Conservation (phyloP, 2,113 vertebrate genomes). For the Chionodraco myersi region DNA sequence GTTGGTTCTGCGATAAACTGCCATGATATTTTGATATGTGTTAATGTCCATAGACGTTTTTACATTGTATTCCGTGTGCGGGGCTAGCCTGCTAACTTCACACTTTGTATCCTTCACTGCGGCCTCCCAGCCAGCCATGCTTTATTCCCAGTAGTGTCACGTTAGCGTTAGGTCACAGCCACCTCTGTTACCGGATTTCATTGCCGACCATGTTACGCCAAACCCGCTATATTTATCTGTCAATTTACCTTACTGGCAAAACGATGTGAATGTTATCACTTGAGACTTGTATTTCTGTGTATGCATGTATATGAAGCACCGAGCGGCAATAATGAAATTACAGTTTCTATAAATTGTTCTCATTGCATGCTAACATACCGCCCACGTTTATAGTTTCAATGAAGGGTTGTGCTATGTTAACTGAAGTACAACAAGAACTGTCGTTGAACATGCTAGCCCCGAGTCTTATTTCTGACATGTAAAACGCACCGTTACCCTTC, state of each 20-base stretch:
- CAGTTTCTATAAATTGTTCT: background rate
- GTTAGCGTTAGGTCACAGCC: slow-evolving; percentile 51
- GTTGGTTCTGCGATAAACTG: slow-evolving; percentile 12
- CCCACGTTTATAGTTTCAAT: background rate
- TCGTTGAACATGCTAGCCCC: background rate
- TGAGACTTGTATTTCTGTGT: too few species aligned
- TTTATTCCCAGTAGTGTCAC: slow-evolving; percentile 22
- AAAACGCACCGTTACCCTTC: background rate
- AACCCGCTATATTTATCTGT: background rate
- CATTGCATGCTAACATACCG: background rate
- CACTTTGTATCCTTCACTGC: slow-evolving; percentile 30
- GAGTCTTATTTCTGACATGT: background rate
- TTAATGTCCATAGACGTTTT: too few species aligned
- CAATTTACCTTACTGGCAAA: too few species aligned
- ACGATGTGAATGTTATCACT: background rate
- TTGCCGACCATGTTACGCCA: background rate
- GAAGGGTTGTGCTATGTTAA: background rate
- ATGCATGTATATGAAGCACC: background rate
- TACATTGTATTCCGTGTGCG: background rate
- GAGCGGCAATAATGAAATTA: background rate
- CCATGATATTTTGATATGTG: background rate
- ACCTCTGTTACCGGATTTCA: background rate
- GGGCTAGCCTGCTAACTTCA: slow-evolving; percentile 21
- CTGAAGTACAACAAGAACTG: too few species aligned
- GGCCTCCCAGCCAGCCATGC: slow-evolving; percentile 63